Base-by-base conservation (phyloP, 2,797 vertebrate genomes). In the Pelodytes ibericus region DNA sequence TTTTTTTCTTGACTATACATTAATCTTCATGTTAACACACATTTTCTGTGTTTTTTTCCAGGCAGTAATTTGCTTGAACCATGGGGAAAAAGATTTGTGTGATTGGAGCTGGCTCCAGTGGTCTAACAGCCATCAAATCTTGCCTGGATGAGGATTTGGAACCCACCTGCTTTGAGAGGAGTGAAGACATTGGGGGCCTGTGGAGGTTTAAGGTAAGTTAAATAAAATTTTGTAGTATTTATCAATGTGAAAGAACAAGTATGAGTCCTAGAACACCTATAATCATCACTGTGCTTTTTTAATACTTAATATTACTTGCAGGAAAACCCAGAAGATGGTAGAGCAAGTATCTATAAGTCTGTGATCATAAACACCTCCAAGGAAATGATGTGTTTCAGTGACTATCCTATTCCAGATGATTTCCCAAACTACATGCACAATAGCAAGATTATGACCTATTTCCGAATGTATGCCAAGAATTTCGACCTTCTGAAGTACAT, bases 341-440 rank as follows among this genome's bases (percentile, higher is more conserved):
- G 84, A 0, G 85, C 93, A 84, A 93, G 90, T 79, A 92, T 96
- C 80, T 98, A 98, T 75, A 89, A 85, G 24, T 97, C 95, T 0
- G 84, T 98, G 78, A 87, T 94, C 79, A 89, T 88, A 83, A 98
- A 98, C 82, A 93, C 95, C 13, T 97, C 95, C 68, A 98, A 98
- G 83, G 96, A 98, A 85, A 95, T 97, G 89, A 96, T 95, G 95
- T 96, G 95, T 85, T 98, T 91, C 89, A 98, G 95, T 1, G 95
- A 98, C 75, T 98, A 93, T 47, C 95, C 92, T 31, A 90, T 96
- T 83, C 95, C 95, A 0, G 92, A 86, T 0, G 80, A 95, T 60
- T 98, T 86, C 76, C 94, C 96, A 39, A 98, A 96, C 91, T 98
- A 85, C 87, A 91, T 96, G 93, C 94, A 91, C 82, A 89, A 96